Evolutionary conservation across 2,797 vertebrate species (phyloP).

Genomic region (Crocidura indochinensis): DNA sequence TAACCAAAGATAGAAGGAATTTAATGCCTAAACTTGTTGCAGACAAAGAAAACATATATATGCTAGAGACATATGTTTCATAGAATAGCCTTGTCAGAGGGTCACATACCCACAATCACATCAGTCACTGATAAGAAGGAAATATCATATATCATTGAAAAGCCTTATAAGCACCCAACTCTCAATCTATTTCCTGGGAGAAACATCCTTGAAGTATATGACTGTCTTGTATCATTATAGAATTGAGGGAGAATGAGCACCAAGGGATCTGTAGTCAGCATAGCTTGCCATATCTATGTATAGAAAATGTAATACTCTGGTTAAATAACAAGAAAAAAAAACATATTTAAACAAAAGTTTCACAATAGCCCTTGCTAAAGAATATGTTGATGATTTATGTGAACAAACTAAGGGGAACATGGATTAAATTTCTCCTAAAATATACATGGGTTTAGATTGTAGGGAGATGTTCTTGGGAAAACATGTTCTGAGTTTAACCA

Average conservation of each 20-base stretch:
- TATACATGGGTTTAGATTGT: slow-evolving; percentile 76
- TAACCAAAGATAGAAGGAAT: background rate
- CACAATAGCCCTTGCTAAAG: slow-evolving; percentile 61
- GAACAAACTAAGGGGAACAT: slow-evolving; percentile 64
- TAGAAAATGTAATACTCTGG: slow-evolving; percentile 47
- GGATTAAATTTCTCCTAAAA: slow-evolving; percentile 80
- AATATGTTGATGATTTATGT: slow-evolving; percentile 52
- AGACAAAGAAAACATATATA: background rate
- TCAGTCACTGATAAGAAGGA: background rate
- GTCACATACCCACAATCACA: background rate
- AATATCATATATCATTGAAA: background rate
- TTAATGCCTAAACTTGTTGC: background rate
- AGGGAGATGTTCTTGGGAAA: slow-evolving; percentile 72
- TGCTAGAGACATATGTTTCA: background rate
- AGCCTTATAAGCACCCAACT: background rate
- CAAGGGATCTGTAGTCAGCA: background rate
- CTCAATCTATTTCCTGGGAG: background rate
- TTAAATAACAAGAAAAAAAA: slow-evolving; percentile 24
- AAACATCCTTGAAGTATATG: background rate
- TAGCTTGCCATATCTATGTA: background rate
- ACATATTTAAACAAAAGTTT: slow-evolving; percentile 59
- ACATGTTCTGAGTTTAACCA: slow-evolving; percentile 73
- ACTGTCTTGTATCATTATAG: background rate
- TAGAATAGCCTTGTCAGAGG: background rate
- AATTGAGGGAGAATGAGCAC: background rate